Percentiles rank a stretch among this genome's conserved stretches.
Conservation (phyloP, 2,888 invertebrate species). For the Gonocerus acuteangulatus region DNA sequence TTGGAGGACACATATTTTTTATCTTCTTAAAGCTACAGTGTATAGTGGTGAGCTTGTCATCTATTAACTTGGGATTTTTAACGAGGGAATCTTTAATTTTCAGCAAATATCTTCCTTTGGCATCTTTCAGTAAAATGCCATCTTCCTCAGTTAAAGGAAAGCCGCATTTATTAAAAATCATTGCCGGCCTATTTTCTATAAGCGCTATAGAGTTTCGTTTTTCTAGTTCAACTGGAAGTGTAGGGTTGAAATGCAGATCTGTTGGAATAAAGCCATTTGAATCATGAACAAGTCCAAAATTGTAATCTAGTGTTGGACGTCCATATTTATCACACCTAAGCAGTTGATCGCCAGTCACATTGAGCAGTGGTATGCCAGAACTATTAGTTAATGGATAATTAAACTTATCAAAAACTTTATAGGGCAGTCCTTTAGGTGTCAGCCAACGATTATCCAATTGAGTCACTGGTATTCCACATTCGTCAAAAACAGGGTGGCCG, state of each 20-base stretch:
- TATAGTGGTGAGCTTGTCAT: too few relatives aligned
- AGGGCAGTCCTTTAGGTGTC: slow-evolving; percentile 20
- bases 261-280: not conserved
- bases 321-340: slow-evolving; percentile 22
- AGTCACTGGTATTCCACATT: slow-evolving; percentile 27
- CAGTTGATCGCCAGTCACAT: slow-evolving; percentile 19
- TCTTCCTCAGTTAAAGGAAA: slow-evolving; percentile 27
- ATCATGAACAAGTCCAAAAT: slow-evolving; percentile 15
- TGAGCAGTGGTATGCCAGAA: slow-evolving; percentile 18
- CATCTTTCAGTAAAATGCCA: slow-evolving; percentile 7
- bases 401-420: slow-evolving; percentile 23
- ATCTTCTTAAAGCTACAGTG: too few relatives aligned
- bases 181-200: slow-evolving; percentile 22
- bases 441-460: slow-evolving; percentile 24
- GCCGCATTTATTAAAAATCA: slow-evolving; percentile 30
- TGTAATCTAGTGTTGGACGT: slow-evolving; percentile 21
- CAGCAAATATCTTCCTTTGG: not conserved
- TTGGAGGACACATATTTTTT: not conserved
- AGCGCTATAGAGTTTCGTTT: slow-evolving; percentile 12
- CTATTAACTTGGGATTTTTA: not conserved
- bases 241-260: slow-evolving; percentile 17
- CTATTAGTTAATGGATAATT: slow-evolving; percentile 29
- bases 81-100: not conserved
- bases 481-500: slow-evolving; percentile 16
- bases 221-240: not conserved